Evolutionary conservation across 2,888 invertebrate genomes (phyloP), one percentile per base, ranked within the genome.

Genomic region (Cephus pulcher): DNA sequence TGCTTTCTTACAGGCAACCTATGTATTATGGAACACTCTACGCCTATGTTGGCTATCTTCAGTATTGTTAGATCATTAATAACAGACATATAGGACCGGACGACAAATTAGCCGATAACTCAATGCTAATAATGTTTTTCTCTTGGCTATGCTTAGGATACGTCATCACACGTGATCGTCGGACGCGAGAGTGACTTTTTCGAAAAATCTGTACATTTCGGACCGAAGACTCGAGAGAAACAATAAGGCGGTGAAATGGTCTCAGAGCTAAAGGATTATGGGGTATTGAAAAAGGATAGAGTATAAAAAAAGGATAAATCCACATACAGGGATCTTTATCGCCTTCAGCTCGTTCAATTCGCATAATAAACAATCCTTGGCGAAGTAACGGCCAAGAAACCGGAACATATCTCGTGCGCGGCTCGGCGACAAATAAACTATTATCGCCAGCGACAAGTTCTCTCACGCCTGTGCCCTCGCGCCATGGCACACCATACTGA

Each of bases 371-470:
- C 88, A 90, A 90, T 90, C 88, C 88, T 86, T 86, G 84, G 83
- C 85, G 85, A 76, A 85, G 88, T 85, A 87, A 86, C 84, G 87
- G 84, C 84, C 84, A 86, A 83, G 86, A 89, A 90, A 90, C 88
- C 89, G 89, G 89, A 88, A 90, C 90, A 90, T 90, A 90, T 90
- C 90, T 90, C 86, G 86, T 82, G 83, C 78, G 81, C 78, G 81
- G 82, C 84, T 83, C 84, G 84, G 87, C 89, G 90, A 91, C 91
- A 91, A 91, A 91, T 91, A 91, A 91, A 91, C 89, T 90, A 91
- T 91, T 91, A 91, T 91, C 91, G 89, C 88, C 86, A 82, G 87
- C 90, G 91, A 91, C 91, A 91, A 91, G 90, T 91, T 90, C 90
- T 89, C 91, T 90, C 90, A 88, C 90, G 89, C 90, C 90, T 88